Base-by-base conservation (phyloP, 1,140 invertebrate genomes). In the Aphelinus certus region DNA sequence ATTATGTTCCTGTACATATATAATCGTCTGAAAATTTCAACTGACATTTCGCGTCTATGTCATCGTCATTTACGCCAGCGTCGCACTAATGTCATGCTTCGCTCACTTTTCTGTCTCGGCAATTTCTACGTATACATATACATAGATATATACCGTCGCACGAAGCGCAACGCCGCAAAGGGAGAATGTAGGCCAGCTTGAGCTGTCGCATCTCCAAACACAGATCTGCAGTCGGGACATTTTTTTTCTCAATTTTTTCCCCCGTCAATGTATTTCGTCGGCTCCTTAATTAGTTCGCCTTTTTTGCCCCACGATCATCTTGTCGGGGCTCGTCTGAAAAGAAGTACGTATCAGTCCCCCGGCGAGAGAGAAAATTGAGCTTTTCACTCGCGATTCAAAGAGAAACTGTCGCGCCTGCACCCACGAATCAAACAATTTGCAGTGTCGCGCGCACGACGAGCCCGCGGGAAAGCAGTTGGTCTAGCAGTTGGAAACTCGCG, bases 161-260 rank as follows among this genome's bases (percentile, higher is more conserved):
- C 26, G 26, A 26, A 26, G 26, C 26, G 26, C 26, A 26, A 26
- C 26, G 26, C 26, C 26, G 26, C 26, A 26, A 67, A 72, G 67
- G 60, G 57, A 58, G 68, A 71, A 62, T 76, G 43, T 76, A 72
- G 68, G 75, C 10, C 75, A 76, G 64, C 45, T 47, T 74, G 51
- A 45, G 42, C 63, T 48, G 65, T 61, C 58, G 58, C 69, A 64
- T 76, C 9, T 76, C 46, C 46, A 76, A 71, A 76, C 64, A 72
- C n/a, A 72, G 42, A 65, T 65, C 65, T 72, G 65, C 43, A 51
- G 57, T 10, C 45, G 51, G 68, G 68, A 67, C 63, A 26, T 26
- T 26, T 26, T 26, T 26, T 56, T 71, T 71, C 72, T 67, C 65
- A 71, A 67, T 76, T 67, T 63, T 45, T 57, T 46, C 3, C 26